Evolutionary conservation across 1,140 invertebrate species (phyloP).

Genomic region (Phenacoccus solenopsis): DNA sequence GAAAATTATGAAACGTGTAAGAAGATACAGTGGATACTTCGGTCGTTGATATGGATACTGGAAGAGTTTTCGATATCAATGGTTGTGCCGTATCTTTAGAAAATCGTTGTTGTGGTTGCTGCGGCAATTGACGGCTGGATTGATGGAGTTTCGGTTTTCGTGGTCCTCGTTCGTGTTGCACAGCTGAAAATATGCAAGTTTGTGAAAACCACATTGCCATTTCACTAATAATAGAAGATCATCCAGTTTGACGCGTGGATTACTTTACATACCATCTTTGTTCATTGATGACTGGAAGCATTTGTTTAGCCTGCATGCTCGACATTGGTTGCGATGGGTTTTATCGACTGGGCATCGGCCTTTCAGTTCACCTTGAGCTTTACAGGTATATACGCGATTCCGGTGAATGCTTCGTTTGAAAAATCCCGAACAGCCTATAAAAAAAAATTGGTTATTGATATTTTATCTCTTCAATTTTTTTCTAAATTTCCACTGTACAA

Average conservation of each 20-base stretch:
- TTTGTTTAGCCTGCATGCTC: constrained; percentile 89
- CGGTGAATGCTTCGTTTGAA: constrained; percentile 94
- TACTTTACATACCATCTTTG: constrained; percentile 79
- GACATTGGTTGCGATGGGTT: constrained; percentile 92
- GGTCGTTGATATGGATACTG: neutral
- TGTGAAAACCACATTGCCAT: neutral
- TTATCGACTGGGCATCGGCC: constrained; percentile 92
- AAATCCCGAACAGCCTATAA: constrained; percentile 84
- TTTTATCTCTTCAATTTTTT: too few relatives aligned
- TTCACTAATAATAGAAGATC: too few relatives aligned
- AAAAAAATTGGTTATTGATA: neutral
- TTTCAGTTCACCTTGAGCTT: constrained; percentile 82
- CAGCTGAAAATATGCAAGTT: constrained; percentile 48
- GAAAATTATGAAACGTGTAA: neutral
- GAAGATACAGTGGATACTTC: neutral
- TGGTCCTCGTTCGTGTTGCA: constrained; percentile 92
- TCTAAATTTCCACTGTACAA: too few relatives aligned
- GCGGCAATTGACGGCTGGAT: neutral
- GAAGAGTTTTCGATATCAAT: neutral
- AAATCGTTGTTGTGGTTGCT: neutral
- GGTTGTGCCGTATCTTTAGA: neutral
- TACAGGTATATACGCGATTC: constrained; percentile 91
- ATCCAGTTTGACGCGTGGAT: neutral
- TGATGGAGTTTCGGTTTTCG: constrained; percentile 66
- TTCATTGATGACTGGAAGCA: constrained; percentile 97